Conservation (phyloP, 2,797 vertebrate genomes). For the Apogon talboti region DNA sequence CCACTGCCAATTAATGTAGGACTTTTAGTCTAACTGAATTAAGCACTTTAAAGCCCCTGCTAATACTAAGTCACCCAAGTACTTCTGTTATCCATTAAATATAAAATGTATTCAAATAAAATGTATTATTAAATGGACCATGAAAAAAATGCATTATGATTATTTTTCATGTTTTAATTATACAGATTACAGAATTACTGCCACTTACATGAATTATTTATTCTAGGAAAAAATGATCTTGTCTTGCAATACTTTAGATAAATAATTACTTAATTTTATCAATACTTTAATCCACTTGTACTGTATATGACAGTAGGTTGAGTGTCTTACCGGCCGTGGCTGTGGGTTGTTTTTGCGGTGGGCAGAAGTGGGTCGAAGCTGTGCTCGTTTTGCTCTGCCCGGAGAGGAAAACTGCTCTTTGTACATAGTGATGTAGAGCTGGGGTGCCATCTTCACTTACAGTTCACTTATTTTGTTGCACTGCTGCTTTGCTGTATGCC, state of each 20-base stretch:
- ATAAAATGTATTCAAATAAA: slow-evolving; percentile 5
- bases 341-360: slow-evolving; percentile 86
- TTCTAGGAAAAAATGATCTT: not conserved
- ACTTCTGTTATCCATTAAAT: slow-evolving; percentile 26
- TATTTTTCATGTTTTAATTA: slow-evolving; percentile 1
- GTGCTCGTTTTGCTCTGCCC: slow-evolving; percentile 47
- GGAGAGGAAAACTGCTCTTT: slow-evolving; percentile 80
- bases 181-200: not conserved
- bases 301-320: not conserved
- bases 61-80: slow-evolving; percentile 20
- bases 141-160: not conserved
- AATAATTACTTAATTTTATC: not conserved
- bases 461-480: slow-evolving; percentile 16
- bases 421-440: slow-evolving; percentile 78
- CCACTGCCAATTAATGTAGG: slow-evolving; percentile 32
- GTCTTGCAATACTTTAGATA: not conserved
- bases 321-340: slow-evolving; percentile 78
- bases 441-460: slow-evolving; percentile 70
- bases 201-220: not conserved
- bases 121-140: not conserved
- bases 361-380: slow-evolving; percentile 79
- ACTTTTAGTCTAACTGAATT: slow-evolving; percentile 21
- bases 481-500: slow-evolving; percentile 31
- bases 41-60: slow-evolving; percentile 26
- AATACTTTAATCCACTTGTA: not conserved